These are phyloP conservation scores for Halcyon malimbica DNA, from an alignment of 2,113 vertebrate species.

Conservation along the genomic window DNA sequence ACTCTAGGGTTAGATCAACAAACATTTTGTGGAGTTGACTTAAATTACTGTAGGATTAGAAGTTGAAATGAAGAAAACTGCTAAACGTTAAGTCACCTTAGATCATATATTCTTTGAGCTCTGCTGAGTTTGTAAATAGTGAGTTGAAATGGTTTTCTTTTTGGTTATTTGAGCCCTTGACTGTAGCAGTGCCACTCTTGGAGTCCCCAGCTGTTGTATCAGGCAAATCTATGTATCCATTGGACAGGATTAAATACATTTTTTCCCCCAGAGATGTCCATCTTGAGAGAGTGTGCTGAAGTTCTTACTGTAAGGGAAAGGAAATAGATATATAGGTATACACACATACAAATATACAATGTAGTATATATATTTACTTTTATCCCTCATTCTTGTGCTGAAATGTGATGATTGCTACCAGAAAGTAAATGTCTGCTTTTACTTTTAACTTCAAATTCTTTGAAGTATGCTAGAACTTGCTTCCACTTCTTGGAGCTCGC, in stretches of 20 bases:
- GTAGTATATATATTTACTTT: background rate
- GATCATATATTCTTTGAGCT: background rate
- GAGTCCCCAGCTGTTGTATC: background rate
- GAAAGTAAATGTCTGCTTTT: background rate
- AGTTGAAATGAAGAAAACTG: background rate
- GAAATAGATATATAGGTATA: background rate
- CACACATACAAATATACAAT: background rate
- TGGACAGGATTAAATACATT: background rate
- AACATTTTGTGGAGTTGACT: background rate
- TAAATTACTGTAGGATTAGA: constrained; percentile 1
- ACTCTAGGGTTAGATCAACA: constrained; percentile 6
- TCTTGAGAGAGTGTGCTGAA: background rate
- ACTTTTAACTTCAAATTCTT: background rate
- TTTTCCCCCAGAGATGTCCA: background rate
- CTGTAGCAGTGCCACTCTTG: background rate
- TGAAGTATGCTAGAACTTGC: background rate
- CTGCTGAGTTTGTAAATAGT: background rate
- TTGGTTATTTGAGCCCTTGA: background rate
- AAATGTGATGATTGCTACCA: background rate
- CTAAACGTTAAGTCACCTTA: background rate
- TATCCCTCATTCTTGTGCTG: background rate
- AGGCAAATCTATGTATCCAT: background rate
- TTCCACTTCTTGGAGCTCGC: background rate
- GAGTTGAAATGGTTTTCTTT: background rate
- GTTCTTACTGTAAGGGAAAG: background rate